Conservation (phyloP, 2,113 vertebrate genomes). For the Syrrhaptes paradoxus region DNA sequence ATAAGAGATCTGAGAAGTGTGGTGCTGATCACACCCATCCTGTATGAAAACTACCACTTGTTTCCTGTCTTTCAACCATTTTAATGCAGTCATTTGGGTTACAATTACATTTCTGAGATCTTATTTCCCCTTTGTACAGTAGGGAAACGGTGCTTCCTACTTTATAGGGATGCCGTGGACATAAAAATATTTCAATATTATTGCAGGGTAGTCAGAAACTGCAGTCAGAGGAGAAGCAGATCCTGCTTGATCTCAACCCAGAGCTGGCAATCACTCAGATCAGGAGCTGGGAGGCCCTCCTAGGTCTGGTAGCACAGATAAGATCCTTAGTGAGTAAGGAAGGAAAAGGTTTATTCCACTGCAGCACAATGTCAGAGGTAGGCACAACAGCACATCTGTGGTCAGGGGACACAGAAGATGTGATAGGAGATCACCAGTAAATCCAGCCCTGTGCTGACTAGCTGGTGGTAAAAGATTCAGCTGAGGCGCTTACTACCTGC, state of each 20-base stretch:
- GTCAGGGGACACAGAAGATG: neutral
- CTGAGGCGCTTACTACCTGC: neutral
- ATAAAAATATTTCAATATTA: neutral
- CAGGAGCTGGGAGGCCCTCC: neutral
- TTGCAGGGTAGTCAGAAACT: neutral
- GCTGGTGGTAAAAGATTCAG: neutral
- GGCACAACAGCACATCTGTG: neutral
- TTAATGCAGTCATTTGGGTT: neutral
- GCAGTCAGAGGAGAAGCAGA: neutral
- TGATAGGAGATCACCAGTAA: neutral
- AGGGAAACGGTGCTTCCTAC: neutral
- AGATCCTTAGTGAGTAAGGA: neutral
- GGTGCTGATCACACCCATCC: neutral
- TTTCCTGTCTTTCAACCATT: neutral
- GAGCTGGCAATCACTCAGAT: neutral
- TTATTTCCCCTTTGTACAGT: neutral
- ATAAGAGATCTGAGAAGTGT: neutral
- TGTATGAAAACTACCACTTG: neutral
- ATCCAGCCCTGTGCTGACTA: neutral
- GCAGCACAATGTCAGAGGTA: neutral
- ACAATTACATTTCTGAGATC: neutral
- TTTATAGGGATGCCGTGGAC: neutral
- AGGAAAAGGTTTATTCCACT: neutral
- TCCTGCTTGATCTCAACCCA: neutral
- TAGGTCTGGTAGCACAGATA: neutral